A percentile compares a stretch with the other conserved stretches of the same genome.
Evolutionary conservation across 2,113 vertebrate species (phyloP).

Genomic region (Pelecanus crispus): DNA sequence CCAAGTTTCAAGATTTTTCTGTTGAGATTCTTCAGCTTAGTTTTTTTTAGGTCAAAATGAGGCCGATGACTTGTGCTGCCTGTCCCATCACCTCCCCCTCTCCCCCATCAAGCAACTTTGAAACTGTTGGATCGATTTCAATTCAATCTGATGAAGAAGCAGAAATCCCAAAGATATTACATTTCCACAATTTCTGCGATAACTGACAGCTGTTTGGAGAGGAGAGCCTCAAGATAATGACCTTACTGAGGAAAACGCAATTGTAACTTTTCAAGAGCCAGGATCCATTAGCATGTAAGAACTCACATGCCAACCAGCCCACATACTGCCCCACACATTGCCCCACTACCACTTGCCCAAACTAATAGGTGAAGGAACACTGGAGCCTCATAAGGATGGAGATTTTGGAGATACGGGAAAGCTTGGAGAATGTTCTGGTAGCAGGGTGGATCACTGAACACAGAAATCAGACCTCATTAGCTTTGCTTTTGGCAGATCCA

Average conservation of each 20-base stretch:
- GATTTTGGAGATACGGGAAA: background rate
- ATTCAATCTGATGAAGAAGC: background rate
- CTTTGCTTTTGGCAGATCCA: slow-evolving; percentile 18
- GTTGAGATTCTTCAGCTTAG: background rate
- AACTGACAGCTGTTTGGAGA: slow-evolving; percentile 38
- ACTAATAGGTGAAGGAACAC: background rate
- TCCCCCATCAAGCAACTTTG: background rate
- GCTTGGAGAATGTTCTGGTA: background rate
- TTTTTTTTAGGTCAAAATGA: background rate
- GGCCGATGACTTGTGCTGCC: rapidly evolving
- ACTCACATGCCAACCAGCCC: background rate
- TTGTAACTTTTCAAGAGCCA: background rate
- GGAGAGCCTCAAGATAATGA: background rate
- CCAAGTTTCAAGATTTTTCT: background rate
- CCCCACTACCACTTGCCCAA: background rate
- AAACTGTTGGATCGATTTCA: background rate
- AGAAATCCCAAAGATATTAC: background rate
- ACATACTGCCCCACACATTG: background rate
- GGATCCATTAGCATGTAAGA: background rate
- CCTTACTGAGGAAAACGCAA: background rate
- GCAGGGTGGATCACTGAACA: background rate
- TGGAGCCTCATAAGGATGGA: background rate
- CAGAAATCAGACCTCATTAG: background rate
- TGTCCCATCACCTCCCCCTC: background rate
- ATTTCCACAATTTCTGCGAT: background rate